Evolutionary conservation across 2,888 invertebrate species (phyloP).

Genomic region (Encarsia formosa): DNA sequence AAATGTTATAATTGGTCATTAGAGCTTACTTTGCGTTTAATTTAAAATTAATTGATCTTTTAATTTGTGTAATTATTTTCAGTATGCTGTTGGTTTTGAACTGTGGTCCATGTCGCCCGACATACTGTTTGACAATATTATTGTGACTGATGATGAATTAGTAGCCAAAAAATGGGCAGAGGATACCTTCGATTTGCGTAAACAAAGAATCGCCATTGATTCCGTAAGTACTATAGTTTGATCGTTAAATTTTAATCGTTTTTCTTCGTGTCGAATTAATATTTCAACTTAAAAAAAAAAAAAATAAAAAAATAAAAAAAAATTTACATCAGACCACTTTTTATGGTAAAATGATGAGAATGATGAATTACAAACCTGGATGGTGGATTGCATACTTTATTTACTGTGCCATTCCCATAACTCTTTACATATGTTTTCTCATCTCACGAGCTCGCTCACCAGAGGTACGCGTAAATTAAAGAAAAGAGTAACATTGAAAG

Average conservation of each 20-base stretch:
- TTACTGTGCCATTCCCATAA: constrained; percentile 71
- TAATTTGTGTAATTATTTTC: constrained; percentile 34
- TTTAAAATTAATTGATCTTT: constrained; percentile 6
- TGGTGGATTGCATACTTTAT: constrained; percentile 76
- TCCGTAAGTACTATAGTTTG: constrained; percentile 61
- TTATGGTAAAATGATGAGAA: constrained; percentile 71
- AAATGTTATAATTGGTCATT: too few relatives aligned
- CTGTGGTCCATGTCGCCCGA: constrained; percentile 97
- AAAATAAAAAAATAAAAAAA: constrained; percentile 1
- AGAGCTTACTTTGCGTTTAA: too few relatives aligned
- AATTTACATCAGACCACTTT: constrained; percentile 55
- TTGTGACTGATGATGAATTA: constrained; percentile 78
- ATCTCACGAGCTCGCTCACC: constrained; percentile 58
- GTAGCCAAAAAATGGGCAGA: constrained; percentile 77
- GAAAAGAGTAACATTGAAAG: not conserved
- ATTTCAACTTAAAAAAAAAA: not conserved
- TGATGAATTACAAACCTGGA: constrained; percentile 74
- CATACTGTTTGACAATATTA: constrained; percentile 92
- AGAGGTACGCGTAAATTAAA: constrained; percentile 59
- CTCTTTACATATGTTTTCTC: constrained; percentile 67
- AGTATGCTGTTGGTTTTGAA: constrained; percentile 93
- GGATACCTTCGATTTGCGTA: constrained; percentile 80
- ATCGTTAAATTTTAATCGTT: not conserved
- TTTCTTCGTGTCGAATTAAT: not conserved
- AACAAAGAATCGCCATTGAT: constrained; percentile 73